Percentiles rank a stretch among this genome's conserved stretches.
Conservation (phyloP, 2,797 vertebrate genomes). For the Pitangus sulphuratus region DNA sequence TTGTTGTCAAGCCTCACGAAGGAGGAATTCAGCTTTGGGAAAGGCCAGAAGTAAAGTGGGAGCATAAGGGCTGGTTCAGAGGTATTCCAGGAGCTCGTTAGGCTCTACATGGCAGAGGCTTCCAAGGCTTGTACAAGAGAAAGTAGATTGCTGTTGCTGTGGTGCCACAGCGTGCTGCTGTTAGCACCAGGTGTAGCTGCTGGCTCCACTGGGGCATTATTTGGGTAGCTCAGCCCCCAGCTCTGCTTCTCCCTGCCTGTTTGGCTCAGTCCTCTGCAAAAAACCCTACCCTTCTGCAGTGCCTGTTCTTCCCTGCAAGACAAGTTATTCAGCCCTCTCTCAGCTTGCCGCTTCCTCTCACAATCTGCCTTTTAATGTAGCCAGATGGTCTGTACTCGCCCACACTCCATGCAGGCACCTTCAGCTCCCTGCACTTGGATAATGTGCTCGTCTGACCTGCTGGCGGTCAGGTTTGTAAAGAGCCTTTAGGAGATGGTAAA, state of each 20-base stretch:
- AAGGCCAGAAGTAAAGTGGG: neutral
- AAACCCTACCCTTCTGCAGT: neutral
- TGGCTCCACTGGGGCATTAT: neutral
- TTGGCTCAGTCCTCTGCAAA: neutral
- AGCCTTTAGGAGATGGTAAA: neutral
- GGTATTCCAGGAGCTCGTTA: neutral
- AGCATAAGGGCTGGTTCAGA: neutral
- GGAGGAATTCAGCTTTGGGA: neutral
- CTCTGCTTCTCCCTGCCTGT: neutral
- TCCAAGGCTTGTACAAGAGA: neutral
- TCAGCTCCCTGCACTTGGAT: neutral
- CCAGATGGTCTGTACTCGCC: slow-evolving; percentile 55
- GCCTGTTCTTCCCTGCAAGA: neutral
- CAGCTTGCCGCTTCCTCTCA: slow-evolving; percentile 38
- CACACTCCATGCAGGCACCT: neutral
- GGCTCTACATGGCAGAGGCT: neutral
- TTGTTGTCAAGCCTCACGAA: neutral
- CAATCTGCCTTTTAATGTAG: slow-evolving; percentile 33
- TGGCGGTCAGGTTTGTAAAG: neutral
- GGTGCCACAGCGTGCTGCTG: neutral
- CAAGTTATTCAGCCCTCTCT: neutral
- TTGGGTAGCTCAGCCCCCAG: neutral
- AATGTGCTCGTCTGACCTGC: neutral
- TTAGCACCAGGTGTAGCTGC: neutral
- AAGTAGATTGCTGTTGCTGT: neutral